Evolutionary conservation across 1,140 invertebrate species (phyloP).

Genomic region (Aleiodes sp.): DNA sequence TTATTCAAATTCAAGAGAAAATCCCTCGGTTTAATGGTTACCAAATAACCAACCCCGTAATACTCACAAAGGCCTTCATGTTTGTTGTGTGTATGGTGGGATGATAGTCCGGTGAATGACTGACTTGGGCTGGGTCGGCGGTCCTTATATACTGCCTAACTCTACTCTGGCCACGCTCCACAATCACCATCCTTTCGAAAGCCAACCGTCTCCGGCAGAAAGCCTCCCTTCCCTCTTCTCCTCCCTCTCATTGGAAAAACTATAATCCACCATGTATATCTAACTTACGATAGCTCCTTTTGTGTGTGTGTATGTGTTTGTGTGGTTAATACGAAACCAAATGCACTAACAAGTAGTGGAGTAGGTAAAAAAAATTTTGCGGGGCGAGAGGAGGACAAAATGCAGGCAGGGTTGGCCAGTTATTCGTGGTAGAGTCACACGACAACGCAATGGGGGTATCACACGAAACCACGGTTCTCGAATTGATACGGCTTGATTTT

Average conservation of each 20-base stretch:
- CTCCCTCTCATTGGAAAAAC: constrained; percentile 61
- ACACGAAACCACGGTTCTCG: no score
- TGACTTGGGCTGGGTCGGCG: constrained; percentile 64
- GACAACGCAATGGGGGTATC: no score
- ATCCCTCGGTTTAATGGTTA: background rate
- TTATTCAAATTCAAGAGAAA: background rate
- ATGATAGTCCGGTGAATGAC: constrained; percentile 67
- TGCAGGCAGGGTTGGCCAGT: no score
- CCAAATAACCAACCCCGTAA: constrained; percentile 49
- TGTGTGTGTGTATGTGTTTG: background rate
- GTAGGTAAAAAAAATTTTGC: no score
- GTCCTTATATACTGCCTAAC: constrained; percentile 67
- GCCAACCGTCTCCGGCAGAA: constrained; percentile 60
- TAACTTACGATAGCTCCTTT: constrained; percentile 38
- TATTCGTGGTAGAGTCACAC: no score
- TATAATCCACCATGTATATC: constrained; percentile 57
- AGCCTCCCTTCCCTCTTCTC: constrained; percentile 55
- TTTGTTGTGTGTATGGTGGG: constrained; percentile 65
- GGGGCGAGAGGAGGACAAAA: no score
- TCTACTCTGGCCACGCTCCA: constrained; percentile 64
- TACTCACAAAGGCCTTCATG: constrained; percentile 69
- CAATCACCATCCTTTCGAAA: constrained; percentile 69
- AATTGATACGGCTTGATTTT: no score
- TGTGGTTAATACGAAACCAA: background rate
- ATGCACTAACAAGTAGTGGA: no score